These are phyloP conservation scores for Belonocnema kinseyi DNA, from an alignment of 1,140 invertebrate species.

Conservation along the genomic window DNA sequence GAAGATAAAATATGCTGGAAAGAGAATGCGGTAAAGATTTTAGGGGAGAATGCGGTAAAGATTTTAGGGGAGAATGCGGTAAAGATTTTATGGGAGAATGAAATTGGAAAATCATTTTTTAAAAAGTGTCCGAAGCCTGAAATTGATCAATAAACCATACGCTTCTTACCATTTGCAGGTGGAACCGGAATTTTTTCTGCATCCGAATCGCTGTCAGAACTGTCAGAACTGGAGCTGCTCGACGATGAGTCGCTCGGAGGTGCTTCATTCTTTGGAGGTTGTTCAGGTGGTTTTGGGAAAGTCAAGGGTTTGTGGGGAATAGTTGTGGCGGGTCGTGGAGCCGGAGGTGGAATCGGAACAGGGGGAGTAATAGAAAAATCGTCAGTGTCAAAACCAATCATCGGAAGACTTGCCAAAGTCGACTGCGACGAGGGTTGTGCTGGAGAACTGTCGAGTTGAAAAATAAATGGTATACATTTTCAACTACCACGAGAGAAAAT, in stretches of 20 bases:
- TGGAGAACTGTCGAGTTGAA: constrained; percentile 70
- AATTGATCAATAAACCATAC: constrained; percentile 32
- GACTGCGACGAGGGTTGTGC: constrained; percentile 77
- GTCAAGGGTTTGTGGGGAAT: constrained; percentile 48
- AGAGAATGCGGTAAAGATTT: too few species aligned
- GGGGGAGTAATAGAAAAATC: constrained; percentile 61
- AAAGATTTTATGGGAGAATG: too few species aligned
- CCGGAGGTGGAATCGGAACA: constrained; percentile 46
- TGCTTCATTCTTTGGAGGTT: constrained; percentile 50
- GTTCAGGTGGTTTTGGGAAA: constrained; percentile 41
- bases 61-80: too few species aligned
- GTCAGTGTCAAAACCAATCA: constrained; percentile 83
- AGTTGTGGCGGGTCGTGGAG: constrained; percentile 46
- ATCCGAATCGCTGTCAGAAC: constrained; percentile 69
- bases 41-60: too few species aligned
- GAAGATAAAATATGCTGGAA: too few species aligned
- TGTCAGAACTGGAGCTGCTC: constrained; percentile 69
- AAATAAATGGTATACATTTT: constrained; percentile 43
- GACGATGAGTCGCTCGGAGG: constrained; percentile 66
- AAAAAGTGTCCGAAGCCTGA: constrained; percentile 37
- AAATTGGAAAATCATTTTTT: too few species aligned
- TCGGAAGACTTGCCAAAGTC: constrained; percentile 84
- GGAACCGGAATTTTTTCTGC: constrained; percentile 55
- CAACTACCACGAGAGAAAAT: constrained; percentile 31
- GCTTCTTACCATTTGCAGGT: constrained; percentile 48